Evolutionary conservation across 1,140 invertebrate species (phyloP).

Genomic region (Diachasma alloeum): DNA sequence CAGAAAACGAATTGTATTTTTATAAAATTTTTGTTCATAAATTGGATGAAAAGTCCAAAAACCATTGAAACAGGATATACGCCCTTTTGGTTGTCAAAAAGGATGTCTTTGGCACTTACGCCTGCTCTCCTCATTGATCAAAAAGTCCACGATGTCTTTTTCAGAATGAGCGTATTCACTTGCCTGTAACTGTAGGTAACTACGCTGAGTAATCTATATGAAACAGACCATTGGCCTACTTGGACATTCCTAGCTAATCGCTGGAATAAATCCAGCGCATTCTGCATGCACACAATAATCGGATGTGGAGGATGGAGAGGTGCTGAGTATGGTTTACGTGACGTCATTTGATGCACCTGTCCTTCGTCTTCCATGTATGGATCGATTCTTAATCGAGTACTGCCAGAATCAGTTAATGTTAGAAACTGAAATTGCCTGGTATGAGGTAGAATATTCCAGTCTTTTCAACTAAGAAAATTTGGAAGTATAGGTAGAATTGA

Average conservation of each 20-base stretch:
- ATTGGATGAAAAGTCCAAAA: too few relatives aligned
- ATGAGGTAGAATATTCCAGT: background rate
- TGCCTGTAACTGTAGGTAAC: background rate
- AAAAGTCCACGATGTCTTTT: background rate
- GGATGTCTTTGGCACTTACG: too few relatives aligned
- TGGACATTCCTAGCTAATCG: slow-evolving; percentile 35
- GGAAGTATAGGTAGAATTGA: background rate
- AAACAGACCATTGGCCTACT: slow-evolving; percentile 21
- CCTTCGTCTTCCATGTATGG: slow-evolving; percentile 17
- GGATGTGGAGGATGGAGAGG: background rate
- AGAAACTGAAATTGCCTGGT: background rate
- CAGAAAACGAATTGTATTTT: too few relatives aligned
- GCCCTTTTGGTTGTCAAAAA: too few relatives aligned
- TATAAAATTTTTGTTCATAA: too few relatives aligned
- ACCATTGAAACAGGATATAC: too few relatives aligned
- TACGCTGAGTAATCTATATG: background rate
- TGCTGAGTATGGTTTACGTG: slow-evolving; percentile 35
- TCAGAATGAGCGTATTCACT: background rate
- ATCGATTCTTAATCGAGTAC: slow-evolving; percentile 21
- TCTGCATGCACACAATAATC: slow-evolving; percentile 31
- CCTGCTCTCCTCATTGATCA: background rate
- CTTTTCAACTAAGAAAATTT: background rate
- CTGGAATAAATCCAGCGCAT: slow-evolving; percentile 33
- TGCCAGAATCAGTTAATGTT: background rate
- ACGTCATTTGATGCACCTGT: slow-evolving; percentile 43